Evolutionary conservation across 2,113 vertebrate genomes (phyloP), one percentile per base, ranked within the genome.

Genomic region (Stictonetta naevosa): DNA sequence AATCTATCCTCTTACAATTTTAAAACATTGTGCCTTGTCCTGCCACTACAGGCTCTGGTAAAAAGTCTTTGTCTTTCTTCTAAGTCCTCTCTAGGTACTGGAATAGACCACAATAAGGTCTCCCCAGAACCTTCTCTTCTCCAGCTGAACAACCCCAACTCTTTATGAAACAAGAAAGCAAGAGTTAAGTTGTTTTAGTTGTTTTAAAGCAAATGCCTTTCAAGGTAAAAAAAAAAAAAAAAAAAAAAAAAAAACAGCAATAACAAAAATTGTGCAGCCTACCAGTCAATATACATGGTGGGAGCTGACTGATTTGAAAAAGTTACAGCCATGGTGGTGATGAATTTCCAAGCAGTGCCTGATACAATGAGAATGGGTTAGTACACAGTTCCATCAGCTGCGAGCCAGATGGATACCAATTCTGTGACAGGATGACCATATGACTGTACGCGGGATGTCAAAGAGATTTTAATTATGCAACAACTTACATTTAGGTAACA

Each of bases 381-480:
- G 34, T 64, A 40, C n/a, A 59, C 88, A 92, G 69, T 68, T 85
- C 62, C 67, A 85, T 87, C 71, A 87, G 62, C 80, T 86, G 58
- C 40, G 36, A 95, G 88, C 66, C 95, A 95, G 77, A 85, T 52
- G 90, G 86, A 85, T 87, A 92, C 42, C 53, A 88, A 72, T 48
- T 67, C 50, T 90, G 94, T 3, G 19, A 87, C 87, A 83, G 79
- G 87, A 85, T 71, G 46, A 85, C 75, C 89, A 59, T 94, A 86
- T 63, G 77, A 94, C 83, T 96, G 63, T 84, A 95, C 96, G 84
- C 71, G 88, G 63, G 71, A 86, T 85, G 69, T 87, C 95, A 97
- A 92, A 83, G 83, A 96, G 36, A 95, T 92, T 95, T 96, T 97
- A 97, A 96, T 97, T 96, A 98, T 88, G 90, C 86, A 96, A 97